These are phyloP conservation scores for Glareola pratincola DNA, from an alignment of 2,113 vertebrate genomes.

Conservation along the genomic window DNA sequence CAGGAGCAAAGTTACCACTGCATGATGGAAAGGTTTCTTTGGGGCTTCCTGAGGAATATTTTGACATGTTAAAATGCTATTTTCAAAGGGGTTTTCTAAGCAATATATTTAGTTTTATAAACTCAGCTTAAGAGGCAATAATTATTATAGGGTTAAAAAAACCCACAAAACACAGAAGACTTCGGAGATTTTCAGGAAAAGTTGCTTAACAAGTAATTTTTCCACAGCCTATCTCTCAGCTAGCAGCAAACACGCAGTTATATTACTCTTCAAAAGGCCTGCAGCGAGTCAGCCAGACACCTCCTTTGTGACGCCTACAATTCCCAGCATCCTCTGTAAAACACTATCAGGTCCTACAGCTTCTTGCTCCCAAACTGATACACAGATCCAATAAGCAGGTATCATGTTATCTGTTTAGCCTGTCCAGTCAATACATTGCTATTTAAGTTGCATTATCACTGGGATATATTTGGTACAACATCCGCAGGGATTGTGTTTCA, in stretches of 20 bases:
- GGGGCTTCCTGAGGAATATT: not conserved
- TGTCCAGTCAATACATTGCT: not conserved
- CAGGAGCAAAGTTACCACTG: not conserved
- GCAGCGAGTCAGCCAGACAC: rapidly evolving
- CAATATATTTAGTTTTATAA: not conserved
- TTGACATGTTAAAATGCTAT: not conserved
- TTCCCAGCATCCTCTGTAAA: not conserved
- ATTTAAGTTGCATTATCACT: slow-evolving; percentile 8
- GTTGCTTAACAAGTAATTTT: not conserved
- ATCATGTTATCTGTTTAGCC: slow-evolving; percentile 28
- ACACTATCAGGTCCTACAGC: not conserved
- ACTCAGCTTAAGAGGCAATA: not conserved
- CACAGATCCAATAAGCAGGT: not conserved
- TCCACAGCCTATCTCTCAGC: not conserved
- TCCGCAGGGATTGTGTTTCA: slow-evolving; percentile 27
- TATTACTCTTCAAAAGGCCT: not conserved
- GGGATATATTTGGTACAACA: slow-evolving; percentile 12
- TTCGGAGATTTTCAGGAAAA: not conserved
- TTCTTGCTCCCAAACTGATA: not conserved
- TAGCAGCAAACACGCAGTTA: not conserved
- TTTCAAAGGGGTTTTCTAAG: not conserved
- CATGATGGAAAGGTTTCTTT: not conserved
- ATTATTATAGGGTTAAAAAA: not conserved
- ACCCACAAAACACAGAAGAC: not conserved
- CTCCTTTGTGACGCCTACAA: not conserved